These are phyloP conservation scores for Enteromius radiatus DNA, from an alignment of 2,797 vertebrate species.

Conservation along the genomic window DNA sequence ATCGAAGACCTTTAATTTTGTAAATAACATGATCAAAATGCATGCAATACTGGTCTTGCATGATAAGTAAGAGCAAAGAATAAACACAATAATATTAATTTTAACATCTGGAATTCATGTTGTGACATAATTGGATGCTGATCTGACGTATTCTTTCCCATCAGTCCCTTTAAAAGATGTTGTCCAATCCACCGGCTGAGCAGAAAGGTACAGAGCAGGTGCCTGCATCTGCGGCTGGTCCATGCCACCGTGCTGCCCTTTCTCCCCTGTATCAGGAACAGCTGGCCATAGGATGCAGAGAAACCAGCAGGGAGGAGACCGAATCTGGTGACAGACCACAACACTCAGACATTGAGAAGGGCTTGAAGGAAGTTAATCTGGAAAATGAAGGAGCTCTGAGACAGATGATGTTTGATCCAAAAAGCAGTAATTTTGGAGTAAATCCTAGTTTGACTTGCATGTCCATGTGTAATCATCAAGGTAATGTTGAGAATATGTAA, in stretches of 20 bases:
- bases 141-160: neutral
- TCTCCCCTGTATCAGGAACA: conserved; percentile 56
- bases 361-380: conserved; percentile 2
- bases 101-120: neutral
- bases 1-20: neutral
- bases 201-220: conserved; percentile 51
- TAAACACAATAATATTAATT: neutral
- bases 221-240: conserved; percentile 46
- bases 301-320: conserved; percentile 34
- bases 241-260: conserved; percentile 32
- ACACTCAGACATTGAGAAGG: conserved; percentile 31
- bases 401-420: neutral
- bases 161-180: conserved; percentile 56
- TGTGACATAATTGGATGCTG: neutral
- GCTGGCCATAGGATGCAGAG: conserved; percentile 41
- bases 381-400: neutral
- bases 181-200: conserved; percentile 59
- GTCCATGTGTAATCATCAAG: conserved; percentile 18
- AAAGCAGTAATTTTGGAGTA: conserved; percentile 17
- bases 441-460: neutral
- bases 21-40: neutral
- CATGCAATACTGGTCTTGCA: neutral
- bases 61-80: neutral
- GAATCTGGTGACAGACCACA: conserved; percentile 20
- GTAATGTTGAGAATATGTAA: conserved; percentile 19